Conservation (phyloP, 2,113 vertebrate genomes). For the Agapornis roseicollis region DNA sequence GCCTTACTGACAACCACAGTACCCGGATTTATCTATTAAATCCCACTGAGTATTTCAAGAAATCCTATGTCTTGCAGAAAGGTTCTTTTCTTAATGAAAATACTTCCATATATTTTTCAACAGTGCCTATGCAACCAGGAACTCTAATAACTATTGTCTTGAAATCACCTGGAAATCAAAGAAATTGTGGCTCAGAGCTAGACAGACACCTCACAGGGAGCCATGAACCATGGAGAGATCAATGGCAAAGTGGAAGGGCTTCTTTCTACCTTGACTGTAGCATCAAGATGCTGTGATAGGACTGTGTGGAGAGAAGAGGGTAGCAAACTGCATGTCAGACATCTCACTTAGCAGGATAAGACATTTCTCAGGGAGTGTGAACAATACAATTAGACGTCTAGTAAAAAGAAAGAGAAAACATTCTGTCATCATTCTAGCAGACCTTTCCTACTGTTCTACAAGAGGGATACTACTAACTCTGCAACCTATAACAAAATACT, state of each 20-base stretch:
- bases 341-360: background rate
- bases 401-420: background rate
- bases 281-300: background rate
- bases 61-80: background rate
- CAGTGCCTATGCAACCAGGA: background rate
- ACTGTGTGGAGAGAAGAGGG: background rate
- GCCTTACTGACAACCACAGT: background rate
- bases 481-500: background rate
- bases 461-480: background rate
- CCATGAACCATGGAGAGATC: background rate
- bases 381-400: background rate
- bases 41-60: background rate
- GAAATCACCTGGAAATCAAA: background rate
- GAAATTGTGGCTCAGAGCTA: background rate
- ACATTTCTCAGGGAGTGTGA: background rate
- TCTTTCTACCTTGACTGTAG: background rate
- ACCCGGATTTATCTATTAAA: background rate
- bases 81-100: background rate
- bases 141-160: background rate
- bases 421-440: background rate
- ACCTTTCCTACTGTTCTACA: background rate
- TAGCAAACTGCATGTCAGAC: background rate
- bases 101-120: background rate
- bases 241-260: background rate
- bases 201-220: background rate